phyloP scores from a whole-genome alignment of 23 tunicate species.

The Halocynthia roretzi region DNA sequence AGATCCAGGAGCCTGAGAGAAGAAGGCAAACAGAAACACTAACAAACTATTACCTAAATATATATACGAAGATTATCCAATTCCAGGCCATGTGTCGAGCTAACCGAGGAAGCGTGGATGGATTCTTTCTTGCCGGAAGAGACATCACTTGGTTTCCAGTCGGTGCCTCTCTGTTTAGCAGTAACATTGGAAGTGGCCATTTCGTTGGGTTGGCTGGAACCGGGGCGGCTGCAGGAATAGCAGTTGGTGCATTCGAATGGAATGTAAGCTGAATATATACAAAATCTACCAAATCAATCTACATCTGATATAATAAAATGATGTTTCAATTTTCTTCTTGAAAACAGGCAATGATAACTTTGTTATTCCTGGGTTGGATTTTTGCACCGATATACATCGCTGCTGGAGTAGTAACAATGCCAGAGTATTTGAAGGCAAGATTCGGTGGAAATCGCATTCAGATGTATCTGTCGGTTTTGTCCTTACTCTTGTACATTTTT shows the following conservation, averaged over 20 bases:
- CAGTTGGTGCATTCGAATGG: constrained; percentile 99
- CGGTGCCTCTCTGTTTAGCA: constrained; percentile 91
- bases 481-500: constrained; percentile 81
- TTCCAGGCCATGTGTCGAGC: constrained; percentile 71
- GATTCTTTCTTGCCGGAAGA: constrained; percentile 93
- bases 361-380: constrained; percentile 92
- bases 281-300: neutral
- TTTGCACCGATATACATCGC: constrained; percentile 93
- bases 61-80: neutral
- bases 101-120: constrained; percentile 74
- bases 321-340: neutral
- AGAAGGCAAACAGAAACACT: too few species aligned
- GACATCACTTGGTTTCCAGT: constrained; percentile 87
- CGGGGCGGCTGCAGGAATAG: constrained; percentile 98
- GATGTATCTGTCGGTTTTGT: constrained; percentile 80
- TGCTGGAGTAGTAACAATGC: constrained; percentile 90
- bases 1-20: too few species aligned
- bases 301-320: neutral
- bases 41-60: too few species aligned
- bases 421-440: constrained; percentile 83
- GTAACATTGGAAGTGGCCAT: constrained; percentile 93
- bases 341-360: constrained; percentile 68
- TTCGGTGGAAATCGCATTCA: constrained; percentile 96
- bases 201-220: constrained; percentile 97
- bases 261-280: constrained; percentile 42